phyloP scores from a whole-genome alignment of 2,797 vertebrate genomes.

The Melanotaenia trifasciata region DNA sequence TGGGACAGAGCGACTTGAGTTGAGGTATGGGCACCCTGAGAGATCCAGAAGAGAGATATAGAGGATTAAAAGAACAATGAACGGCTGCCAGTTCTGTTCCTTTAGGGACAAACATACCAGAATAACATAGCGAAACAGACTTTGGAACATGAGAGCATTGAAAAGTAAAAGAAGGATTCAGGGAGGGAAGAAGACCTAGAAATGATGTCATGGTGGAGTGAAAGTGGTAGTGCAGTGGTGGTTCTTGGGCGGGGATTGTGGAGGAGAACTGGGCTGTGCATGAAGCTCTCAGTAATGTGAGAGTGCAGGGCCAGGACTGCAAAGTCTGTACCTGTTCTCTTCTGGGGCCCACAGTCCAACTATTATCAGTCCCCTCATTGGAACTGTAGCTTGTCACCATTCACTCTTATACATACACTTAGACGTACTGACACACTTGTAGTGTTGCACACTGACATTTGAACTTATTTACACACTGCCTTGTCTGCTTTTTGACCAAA shows the following conservation, averaged over 20 bases:
- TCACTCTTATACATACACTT: conserved; percentile 75
- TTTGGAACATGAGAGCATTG: conserved; percentile 33
- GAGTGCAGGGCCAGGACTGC: conserved; percentile 93
- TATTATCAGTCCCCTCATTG: conserved; percentile 94
- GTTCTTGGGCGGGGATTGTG: conserved; percentile 65
- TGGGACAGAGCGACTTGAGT: conserved; percentile 39
- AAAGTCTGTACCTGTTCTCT: conserved; percentile 94
- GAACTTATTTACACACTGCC: conserved; percentile 21
- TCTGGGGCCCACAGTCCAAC: conserved; percentile 87
- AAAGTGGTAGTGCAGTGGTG: conserved; percentile 66
- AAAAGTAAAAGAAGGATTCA: conserved; percentile 41
- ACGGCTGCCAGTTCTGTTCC: conserved; percentile 35
- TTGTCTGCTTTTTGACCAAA: neutral
- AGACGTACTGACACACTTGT: conserved; percentile 29
- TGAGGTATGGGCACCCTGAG: conserved; percentile 46
- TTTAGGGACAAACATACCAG: conserved; percentile 35
- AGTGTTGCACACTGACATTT: neutral
- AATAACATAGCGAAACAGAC: conserved; percentile 41
- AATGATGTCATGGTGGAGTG: conserved; percentile 93
- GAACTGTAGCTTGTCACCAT: conserved; percentile 91
- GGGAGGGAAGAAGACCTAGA: conserved; percentile 54
- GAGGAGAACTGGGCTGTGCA: conserved; percentile 71
- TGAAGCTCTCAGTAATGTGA: conserved; percentile 94
- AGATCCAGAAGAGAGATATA: conserved; percentile 51
- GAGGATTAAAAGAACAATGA: conserved; percentile 48